These are phyloP conservation scores for Anas acuta DNA, from an alignment of 2,797 vertebrate species.

Conservation along the genomic window DNA sequence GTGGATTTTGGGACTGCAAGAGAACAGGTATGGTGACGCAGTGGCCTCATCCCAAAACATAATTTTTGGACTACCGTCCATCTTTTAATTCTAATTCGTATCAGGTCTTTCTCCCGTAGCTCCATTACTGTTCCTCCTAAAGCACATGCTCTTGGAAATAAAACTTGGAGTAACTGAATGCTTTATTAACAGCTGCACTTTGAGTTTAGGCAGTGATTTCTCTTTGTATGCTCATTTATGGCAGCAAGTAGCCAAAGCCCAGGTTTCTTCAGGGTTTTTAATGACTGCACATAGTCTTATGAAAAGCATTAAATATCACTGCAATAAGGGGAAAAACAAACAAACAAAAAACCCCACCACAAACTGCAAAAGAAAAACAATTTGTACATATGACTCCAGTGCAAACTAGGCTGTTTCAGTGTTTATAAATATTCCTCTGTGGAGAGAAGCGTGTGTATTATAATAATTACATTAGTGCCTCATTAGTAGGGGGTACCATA, in stretches of 20 bases:
- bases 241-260: background rate
- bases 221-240: conserved; percentile 16
- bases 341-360: background rate
- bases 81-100: background rate
- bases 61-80: background rate
- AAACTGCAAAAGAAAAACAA: conserved; percentile 74
- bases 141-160: background rate
- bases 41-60: background rate
- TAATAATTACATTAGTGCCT: conserved; percentile 84
- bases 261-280: conserved; percentile 57
- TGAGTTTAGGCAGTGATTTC: background rate
- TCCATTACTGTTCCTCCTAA: background rate
- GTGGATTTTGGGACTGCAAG: background rate
- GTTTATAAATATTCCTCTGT: conserved; percentile 83
- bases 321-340: conserved; percentile 49
- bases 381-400: conserved; percentile 66
- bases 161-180: background rate
- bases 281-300: conserved; percentile 16
- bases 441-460: conserved; percentile 78
- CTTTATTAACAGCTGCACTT: background rate
- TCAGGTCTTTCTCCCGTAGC: background rate
- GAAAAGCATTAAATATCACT: conserved; percentile 67
- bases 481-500: conserved; percentile 81
- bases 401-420: conserved; percentile 71
- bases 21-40: background rate